These are phyloP conservation scores for Pempheris klunzingeri DNA, from an alignment of 2,797 vertebrate species.

Conservation along the genomic window DNA sequence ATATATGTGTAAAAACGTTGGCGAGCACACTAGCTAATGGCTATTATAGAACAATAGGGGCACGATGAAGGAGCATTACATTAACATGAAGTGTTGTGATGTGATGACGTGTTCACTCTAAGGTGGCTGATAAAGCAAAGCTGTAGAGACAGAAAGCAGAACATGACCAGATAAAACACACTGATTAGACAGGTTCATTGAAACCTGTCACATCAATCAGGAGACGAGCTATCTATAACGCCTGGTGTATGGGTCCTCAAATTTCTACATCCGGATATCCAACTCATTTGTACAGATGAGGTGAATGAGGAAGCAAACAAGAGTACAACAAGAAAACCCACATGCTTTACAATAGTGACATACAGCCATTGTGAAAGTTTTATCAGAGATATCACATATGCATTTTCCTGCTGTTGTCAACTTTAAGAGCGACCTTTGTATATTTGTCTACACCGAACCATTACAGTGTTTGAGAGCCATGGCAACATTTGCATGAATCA, in stretches of 20 bases:
- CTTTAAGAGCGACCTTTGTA: not conserved
- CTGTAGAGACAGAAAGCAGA: not conserved
- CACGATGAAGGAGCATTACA: not conserved
- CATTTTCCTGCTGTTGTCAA: not conserved
- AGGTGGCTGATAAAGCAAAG: not conserved
- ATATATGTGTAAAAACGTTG: not conserved
- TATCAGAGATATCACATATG: not conserved
- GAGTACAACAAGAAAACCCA: not conserved
- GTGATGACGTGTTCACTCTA: conserved; percentile 9
- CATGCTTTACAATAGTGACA: not conserved
- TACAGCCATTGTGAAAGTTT: not conserved
- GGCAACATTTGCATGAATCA: not conserved
- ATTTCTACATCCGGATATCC: not conserved
- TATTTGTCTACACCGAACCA: not conserved
- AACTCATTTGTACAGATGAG: not conserved
- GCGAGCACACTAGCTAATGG: conserved; percentile 1
- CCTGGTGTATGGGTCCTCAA: not conserved
- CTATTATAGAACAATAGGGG: not conserved
- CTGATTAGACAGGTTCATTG: conserved; percentile 21
- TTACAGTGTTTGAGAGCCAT: not conserved
- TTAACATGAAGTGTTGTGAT: conserved; percentile 10
- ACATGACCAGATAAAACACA: not conserved
- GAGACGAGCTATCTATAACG: not conserved
- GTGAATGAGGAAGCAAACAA: not conserved
- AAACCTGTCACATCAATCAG: not conserved